Conservation (phyloP, 2,113 vertebrate genomes). For the Crypturellus undulatus region DNA sequence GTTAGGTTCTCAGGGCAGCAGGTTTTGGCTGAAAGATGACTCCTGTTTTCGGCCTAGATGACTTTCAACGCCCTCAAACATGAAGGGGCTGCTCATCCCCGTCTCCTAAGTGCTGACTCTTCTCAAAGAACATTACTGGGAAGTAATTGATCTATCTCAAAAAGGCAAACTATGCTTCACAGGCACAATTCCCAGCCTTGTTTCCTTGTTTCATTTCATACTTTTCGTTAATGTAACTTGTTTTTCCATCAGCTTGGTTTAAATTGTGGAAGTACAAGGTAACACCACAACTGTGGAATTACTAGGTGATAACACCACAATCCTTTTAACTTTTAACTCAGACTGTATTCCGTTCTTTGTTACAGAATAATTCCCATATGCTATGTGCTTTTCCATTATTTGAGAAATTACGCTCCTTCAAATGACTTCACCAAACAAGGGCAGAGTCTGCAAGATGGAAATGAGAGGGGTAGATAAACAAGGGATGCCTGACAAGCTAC, state of each 20-base stretch:
- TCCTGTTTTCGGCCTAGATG: neutral
- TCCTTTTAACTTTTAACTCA: neutral
- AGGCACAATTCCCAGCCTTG: neutral
- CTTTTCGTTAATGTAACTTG: neutral
- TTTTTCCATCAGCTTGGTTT: neutral
- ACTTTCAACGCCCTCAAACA: neutral
- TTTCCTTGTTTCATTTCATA: neutral
- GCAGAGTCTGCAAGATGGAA: neutral
- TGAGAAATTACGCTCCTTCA: neutral
- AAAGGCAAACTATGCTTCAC: neutral
- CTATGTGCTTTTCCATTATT: neutral
- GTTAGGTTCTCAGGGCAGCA: accelerated
- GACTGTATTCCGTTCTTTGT: neutral
- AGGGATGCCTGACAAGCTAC: neutral
- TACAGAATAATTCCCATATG: neutral
- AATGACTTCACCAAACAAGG: neutral
- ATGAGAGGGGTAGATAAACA: neutral
- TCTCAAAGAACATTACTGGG: neutral
- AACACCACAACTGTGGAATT: neutral
- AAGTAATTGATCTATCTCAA: accelerated
- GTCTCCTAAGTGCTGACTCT: neutral
- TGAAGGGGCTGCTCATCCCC: neutral
- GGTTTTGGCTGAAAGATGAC: neutral
- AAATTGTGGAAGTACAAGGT: neutral
- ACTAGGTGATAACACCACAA: neutral